Evolutionary conservation across 2,888 invertebrate genomes (phyloP), one percentile per base, ranked within the genome.

Genomic region (Heliconius charithonia): DNA sequence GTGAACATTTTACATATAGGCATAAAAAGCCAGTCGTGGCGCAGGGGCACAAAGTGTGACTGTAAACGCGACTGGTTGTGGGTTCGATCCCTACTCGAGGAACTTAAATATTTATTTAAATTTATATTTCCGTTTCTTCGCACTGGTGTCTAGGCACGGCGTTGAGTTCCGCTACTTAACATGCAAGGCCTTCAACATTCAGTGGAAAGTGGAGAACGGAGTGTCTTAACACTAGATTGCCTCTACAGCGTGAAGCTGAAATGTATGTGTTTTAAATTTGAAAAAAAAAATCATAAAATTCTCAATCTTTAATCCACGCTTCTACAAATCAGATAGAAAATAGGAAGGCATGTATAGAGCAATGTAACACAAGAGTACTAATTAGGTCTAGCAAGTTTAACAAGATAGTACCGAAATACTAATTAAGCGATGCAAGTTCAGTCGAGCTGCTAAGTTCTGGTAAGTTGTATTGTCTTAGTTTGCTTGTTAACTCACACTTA

Each of bases 341-440:
- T 29, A 12, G 41, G 56, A 45, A 16, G 41, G 71, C 71, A 63
- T 22, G 19, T 16, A 66, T 25, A 73, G 75, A 56, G 56, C 59
- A 65, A 75, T 76, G 45, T 62, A 59, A 72, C 81, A 85, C 87
- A 87, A 88, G 87, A 82, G 85, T 79, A 82, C 90, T 93, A 92
- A 93, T 92, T 92, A 91, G 89, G 86, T 91, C 88, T 89, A 87
- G 87, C 87, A 89, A 93, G 90, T 92, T 91, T 83, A 88, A 87
- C 89, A 89, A 90, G 88, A 89, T 89, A 86, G 87, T 85, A 85
- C 85, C 83, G 83, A 86, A 85, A 85, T 86, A 86, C 91, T 91
- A 90, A 92, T 91, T 92, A 91, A 91, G 89, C 87, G 90, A 85
- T 87, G 86, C 89, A 84, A 86, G 85, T 84, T 86, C 84, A 85